These are phyloP conservation scores for Lepidothrix coronata DNA, from an alignment of 2,113 vertebrate species.

Conservation along the genomic window DNA sequence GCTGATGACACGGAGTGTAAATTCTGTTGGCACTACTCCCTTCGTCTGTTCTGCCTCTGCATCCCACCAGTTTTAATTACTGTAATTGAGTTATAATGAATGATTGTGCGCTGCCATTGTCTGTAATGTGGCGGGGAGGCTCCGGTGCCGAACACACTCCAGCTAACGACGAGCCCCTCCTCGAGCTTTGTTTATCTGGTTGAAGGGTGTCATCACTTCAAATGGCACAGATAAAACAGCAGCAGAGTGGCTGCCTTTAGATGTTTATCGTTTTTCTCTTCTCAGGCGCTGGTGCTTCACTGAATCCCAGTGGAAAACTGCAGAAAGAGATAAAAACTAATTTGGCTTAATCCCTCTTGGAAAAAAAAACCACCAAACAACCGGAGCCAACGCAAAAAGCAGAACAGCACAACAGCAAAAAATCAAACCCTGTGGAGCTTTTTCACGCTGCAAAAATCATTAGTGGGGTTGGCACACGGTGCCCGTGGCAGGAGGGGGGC, in stretches of 20 bases:
- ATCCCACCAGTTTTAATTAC: conserved; percentile 78
- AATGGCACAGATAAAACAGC: neutral
- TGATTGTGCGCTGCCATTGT: conserved; percentile 65
- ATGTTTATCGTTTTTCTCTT: neutral
- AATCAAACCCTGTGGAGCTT: neutral
- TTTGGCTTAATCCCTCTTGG: neutral
- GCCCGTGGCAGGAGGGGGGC: neutral
- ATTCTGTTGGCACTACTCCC: conserved; percentile 71
- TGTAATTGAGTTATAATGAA: conserved; percentile 81
- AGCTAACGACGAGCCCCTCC: neutral
- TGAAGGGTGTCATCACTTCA: neutral
- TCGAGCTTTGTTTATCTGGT: neutral
- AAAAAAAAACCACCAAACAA: neutral
- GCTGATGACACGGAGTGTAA: conserved; percentile 72
- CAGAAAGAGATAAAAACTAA: neutral
- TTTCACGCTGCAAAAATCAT: neutral
- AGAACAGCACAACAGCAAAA: neutral
- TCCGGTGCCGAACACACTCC: neutral
- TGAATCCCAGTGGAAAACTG: neutral
- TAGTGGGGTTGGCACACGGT: fast-evolving
- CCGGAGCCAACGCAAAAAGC: neutral
- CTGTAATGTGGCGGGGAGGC: conserved; percentile 42
- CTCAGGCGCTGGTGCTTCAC: neutral
- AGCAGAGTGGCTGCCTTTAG: neutral
- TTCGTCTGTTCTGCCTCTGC: conserved; percentile 67